These are phyloP conservation scores for Burhinus bistriatus DNA, from an alignment of 2,113 vertebrate species.

Conservation along the genomic window DNA sequence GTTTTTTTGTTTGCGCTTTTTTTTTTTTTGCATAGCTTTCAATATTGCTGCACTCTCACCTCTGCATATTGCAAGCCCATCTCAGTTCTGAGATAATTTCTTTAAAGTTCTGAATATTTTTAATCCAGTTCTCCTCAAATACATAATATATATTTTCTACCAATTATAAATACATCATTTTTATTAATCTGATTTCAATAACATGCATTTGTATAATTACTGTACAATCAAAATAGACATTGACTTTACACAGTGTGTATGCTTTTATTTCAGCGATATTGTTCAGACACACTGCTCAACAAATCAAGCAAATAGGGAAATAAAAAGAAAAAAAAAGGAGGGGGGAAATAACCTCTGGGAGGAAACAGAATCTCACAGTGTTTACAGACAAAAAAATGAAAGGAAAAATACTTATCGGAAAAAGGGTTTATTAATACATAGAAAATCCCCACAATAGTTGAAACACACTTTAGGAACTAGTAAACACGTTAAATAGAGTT, in stretches of 20 bases:
- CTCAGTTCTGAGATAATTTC: conserved; percentile 53
- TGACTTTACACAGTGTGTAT: conserved; percentile 71
- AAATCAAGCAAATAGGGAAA: conserved; percentile 62
- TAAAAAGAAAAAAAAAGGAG: conserved; percentile 17
- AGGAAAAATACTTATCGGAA: conserved; percentile 66
- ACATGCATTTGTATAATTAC: conserved; percentile 79
- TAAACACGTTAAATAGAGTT: conserved; percentile 79
- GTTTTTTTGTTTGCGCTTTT: neutral
- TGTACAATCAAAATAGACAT: conserved; percentile 80
- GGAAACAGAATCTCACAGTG: conserved; percentile 70
- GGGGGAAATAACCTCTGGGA: conserved; percentile 16
- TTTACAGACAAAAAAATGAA: conserved; percentile 69
- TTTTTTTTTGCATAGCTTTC: conserved; percentile 74
- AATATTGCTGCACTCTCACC: conserved; percentile 67
- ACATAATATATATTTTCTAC: conserved; percentile 75
- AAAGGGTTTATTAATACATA: conserved; percentile 74
- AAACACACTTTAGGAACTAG: conserved; percentile 80
- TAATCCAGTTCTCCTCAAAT: conserved; percentile 63
- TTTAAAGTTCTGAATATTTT: conserved; percentile 50
- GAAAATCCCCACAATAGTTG: conserved; percentile 76
- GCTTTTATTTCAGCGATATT: conserved; percentile 70
- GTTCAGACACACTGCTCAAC: conserved; percentile 72
- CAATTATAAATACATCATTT: conserved; percentile 77
- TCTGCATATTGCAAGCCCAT: conserved; percentile 56
- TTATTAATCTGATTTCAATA: conserved; percentile 73